These are phyloP conservation scores for Zonitis immaculata DNA, from an alignment of 2,888 invertebrate species.

Conservation along the genomic window DNA sequence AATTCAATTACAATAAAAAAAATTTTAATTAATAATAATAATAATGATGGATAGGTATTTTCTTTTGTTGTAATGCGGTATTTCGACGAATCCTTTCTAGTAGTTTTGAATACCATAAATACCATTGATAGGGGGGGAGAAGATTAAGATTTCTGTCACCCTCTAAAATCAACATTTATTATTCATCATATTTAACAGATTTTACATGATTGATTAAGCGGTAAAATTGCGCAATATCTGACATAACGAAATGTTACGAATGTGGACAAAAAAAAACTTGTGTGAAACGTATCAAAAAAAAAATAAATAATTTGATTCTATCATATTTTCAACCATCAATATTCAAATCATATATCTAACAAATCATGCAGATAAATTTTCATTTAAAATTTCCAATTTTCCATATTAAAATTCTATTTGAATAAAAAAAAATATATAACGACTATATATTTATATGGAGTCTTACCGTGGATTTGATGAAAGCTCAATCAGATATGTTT, in stretches of 20 bases:
- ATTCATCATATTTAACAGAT: conserved; percentile 10
- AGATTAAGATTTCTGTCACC: background rate
- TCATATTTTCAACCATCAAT: background rate
- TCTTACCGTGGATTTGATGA: conserved; percentile 8
- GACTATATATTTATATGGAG: too few relatives aligned
- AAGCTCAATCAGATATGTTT: background rate
- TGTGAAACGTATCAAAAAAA: too few relatives aligned
- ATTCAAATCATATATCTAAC: background rate
- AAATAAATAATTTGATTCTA: background rate
- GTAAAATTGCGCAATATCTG: background rate
- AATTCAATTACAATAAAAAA: too few relatives aligned
- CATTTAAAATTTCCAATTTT: background rate
- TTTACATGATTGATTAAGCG: background rate
- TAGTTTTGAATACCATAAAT: conserved; percentile 10
- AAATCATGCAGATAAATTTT: background rate
- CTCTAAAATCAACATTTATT: conserved; percentile 9
- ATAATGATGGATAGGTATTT: too few relatives aligned
- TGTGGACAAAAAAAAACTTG: too few relatives aligned
- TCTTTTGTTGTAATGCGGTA: too few relatives aligned
- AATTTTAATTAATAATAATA: too few relatives aligned
- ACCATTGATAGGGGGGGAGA: background rate
- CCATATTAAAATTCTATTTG: too few relatives aligned
- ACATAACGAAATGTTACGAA: too few relatives aligned
- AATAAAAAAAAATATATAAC: too few relatives aligned
- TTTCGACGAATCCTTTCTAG: conserved; percentile 8